These are phyloP conservation scores for Dyspetes luteomarginatus DNA, from an alignment of 2,888 invertebrate species.

Conservation along the genomic window DNA sequence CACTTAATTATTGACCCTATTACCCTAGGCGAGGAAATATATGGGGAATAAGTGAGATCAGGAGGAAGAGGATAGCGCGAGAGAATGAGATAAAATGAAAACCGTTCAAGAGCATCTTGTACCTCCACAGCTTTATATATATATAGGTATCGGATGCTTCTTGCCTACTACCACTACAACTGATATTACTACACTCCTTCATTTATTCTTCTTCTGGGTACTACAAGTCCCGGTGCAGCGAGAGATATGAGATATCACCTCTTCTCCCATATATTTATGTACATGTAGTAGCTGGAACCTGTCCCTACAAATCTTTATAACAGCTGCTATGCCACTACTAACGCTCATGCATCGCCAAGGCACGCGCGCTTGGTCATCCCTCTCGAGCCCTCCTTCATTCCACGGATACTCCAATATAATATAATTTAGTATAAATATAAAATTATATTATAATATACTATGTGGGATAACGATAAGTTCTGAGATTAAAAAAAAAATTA, in stretches of 20 bases:
- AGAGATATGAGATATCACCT: conserved; percentile 39
- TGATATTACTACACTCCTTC: conserved; percentile 32
- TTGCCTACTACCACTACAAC: conserved; percentile 10
- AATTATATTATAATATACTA: too few relatives aligned
- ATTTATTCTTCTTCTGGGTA: conserved; percentile 50
- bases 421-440: conserved; percentile 11
- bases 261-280: conserved; percentile 4
- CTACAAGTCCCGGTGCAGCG: conserved; percentile 55
- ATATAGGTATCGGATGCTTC: not conserved
- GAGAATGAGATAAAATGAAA: conserved; percentile 37
- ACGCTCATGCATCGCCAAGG: conserved; percentile 55
- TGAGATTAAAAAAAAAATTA: too few relatives aligned
- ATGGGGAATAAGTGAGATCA: not conserved
- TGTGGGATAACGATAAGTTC: too few relatives aligned
- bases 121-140: conserved; percentile 3
- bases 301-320: conserved; percentile 79
- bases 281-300: conserved; percentile 72
- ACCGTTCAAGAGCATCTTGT: conserved; percentile 25
- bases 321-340: conserved; percentile 65
- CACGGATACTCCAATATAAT: conserved; percentile 3
- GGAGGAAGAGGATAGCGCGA: conserved; percentile 45
- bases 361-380: conserved; percentile 54
- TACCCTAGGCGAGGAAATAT: conserved; percentile 4
- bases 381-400: conserved; percentile 36
- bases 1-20: not conserved